Base-by-base conservation (phyloP, 2,888 invertebrate species). In the Tiliacea citrago region DNA sequence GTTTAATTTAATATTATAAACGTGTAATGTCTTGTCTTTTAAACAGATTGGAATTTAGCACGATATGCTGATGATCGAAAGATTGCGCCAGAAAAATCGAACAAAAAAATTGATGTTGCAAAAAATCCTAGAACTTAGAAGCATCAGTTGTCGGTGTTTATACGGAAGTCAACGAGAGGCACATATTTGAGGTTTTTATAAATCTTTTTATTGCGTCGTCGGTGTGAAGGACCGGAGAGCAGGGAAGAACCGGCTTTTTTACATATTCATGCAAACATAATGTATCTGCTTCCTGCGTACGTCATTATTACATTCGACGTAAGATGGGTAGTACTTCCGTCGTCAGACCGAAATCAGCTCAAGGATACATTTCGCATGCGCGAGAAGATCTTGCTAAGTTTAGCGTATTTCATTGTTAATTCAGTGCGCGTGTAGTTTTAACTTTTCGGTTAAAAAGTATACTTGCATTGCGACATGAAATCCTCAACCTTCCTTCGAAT, bases 191-290 rank as follows among this genome's bases (percentile, higher is more conserved):
- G 55, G 55, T 69, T 73, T 74, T 70, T 61, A 51, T 74, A 61
- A 49, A 63, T 24, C 24, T 65, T 71, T 62, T 73, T 79, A 71
- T 39, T 68, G 45, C 39, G 29, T 16, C 39, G 35, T 21, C 68
- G 53, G 63, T 68, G 78, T 75, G 75, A 73, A 74, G 72, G 68
- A 83, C 77, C 76, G 39, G 58, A 61, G 68, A 65, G 61, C 62
- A 73, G 51, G 10, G 63, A 70, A 60, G 65, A 84, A 85, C 85
- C 75, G 77, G 85, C 42, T 77, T 79, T 72, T 62, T 72, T 70
- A 77, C 60, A 81, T 75, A 77, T 83, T 62, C 69, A 49, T 51
- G 60, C 3, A 57, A 58, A 71, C 35, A 35, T 69, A 68, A n/a
- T 63, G 35, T 49, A 49, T 60, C 47, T n/a, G n/a, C 21, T 75